Evolutionary conservation across 2,888 invertebrate genomes (phyloP).

Genomic region (Drosophila differens): DNA sequence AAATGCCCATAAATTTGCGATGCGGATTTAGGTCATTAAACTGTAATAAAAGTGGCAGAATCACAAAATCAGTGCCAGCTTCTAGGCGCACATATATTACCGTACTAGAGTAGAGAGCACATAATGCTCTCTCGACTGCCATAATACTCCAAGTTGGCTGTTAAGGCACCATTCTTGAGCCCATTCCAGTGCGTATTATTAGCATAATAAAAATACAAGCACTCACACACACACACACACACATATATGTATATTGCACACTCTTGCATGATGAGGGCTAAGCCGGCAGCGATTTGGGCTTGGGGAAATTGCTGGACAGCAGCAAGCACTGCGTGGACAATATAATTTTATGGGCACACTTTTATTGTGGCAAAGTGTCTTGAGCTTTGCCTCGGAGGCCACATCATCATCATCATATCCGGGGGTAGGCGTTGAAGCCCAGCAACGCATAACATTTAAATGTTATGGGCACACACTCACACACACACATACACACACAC

Average conservation of each 20-base stretch:
- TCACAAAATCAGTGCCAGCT: constrained; percentile 76
- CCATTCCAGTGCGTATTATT: constrained; percentile 82
- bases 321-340: constrained; percentile 63
- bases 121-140: constrained; percentile 39
- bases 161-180: constrained; percentile 67
- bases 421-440: constrained; percentile 64
- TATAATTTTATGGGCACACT: constrained; percentile 78
- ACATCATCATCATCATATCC: constrained; percentile 36
- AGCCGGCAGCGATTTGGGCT: constrained; percentile 38
- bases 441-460: constrained; percentile 73
- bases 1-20: constrained; percentile 77
- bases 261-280: constrained; percentile 41
- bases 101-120: constrained; percentile 9
- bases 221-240: constrained; percentile 37
- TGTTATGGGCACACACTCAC: constrained; percentile 57
- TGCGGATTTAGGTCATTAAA: constrained; percentile 73
- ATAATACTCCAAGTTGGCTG: constrained; percentile 61
- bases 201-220: constrained; percentile 83
- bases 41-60: constrained; percentile 64
- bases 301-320: constrained; percentile 47
- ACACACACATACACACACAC: constrained; percentile 22
- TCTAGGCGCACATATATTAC: constrained; percentile 63
- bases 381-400: constrained; percentile 52
- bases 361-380: constrained; percentile 77
- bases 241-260: not conserved